Percentiles rank a stretch among this genome's conserved stretches.
Evolutionary conservation across 2,888 invertebrate genomes (phyloP).

Genomic region (Embidobia sp.): DNA sequence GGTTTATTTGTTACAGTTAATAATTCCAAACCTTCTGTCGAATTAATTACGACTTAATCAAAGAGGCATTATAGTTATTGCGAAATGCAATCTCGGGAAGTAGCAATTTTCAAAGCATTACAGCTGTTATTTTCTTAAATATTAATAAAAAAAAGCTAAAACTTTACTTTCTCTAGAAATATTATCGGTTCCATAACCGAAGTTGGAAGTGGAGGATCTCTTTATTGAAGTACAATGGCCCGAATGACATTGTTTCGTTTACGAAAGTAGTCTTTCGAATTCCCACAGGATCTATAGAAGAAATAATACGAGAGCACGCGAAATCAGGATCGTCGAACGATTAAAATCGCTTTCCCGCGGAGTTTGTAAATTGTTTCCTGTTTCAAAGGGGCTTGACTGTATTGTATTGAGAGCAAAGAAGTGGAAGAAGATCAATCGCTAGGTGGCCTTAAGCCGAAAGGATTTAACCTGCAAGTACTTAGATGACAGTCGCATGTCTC

Average conservation of each 20-base stretch:
- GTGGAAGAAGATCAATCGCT: slow-evolving; percentile 64
- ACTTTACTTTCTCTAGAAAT: slow-evolving; percentile 61
- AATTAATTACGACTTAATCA: slow-evolving; percentile 49
- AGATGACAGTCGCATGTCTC: slow-evolving; percentile 61
- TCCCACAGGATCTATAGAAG: slow-evolving; percentile 64
- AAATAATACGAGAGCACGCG: slow-evolving; percentile 64
- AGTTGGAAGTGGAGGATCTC: slow-evolving; percentile 42
- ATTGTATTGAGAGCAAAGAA: slow-evolving; percentile 56
- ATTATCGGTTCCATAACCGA: slow-evolving; percentile 59
- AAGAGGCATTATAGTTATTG: slow-evolving; percentile 44
- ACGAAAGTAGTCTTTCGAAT: slow-evolving; percentile 64
- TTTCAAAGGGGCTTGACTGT: slow-evolving; percentile 60
- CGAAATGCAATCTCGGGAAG: slow-evolving; percentile 47
- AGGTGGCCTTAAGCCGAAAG: slow-evolving; percentile 51
- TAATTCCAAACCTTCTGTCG: slow-evolving; percentile 9
- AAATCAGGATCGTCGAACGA: slow-evolving; percentile 67
- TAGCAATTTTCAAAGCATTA: slow-evolving; percentile 46
- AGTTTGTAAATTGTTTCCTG: slow-evolving; percentile 68
- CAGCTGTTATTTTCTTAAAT: slow-evolving; percentile 45
- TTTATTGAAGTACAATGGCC: slow-evolving; percentile 57
- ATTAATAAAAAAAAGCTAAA: slow-evolving; percentile 24
- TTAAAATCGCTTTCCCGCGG: slow-evolving; percentile 73
- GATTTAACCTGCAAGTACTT: slow-evolving; percentile 40
- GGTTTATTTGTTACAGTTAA: slow-evolving; percentile 32
- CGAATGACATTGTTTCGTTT: slow-evolving; percentile 65